Evolutionary conservation across 2,888 invertebrate species (phyloP).

Genomic region (Ischnus inquisitorius): DNA sequence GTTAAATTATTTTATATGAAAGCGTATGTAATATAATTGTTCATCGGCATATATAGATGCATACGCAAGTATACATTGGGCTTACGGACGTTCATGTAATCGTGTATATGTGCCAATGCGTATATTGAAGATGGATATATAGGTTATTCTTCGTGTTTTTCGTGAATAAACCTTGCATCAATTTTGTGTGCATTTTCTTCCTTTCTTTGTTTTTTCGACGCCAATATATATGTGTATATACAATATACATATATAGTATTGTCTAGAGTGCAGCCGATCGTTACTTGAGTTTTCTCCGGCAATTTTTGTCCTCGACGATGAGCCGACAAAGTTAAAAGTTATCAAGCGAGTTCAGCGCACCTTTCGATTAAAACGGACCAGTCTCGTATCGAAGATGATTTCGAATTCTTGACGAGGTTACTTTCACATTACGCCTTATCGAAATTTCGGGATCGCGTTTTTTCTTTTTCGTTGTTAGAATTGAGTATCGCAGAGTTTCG

Average conservation of each 20-base stretch:
- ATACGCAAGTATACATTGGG: constrained; percentile 29
- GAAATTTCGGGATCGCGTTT: not conserved
- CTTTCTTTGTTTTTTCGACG: not conserved
- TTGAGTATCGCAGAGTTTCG: not conserved
- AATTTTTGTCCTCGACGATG: too few relatives aligned
- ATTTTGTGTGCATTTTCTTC: not conserved
- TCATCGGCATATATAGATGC: constrained; percentile 50
- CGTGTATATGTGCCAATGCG: not conserved
- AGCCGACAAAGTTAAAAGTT: too few relatives aligned
- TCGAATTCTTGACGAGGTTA: not conserved
- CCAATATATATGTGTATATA: too few relatives aligned
- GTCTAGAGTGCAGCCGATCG: too few relatives aligned
- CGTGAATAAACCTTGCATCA: not conserved
- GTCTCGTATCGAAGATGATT: not conserved
- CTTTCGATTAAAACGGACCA: too few relatives aligned
- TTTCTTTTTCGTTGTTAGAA: not conserved
- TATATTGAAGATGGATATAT: not conserved
- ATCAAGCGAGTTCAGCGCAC: too few relatives aligned
- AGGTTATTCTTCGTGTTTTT: not conserved
- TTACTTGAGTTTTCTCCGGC: too few relatives aligned
- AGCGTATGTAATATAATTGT: constrained; percentile 71
- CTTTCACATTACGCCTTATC: not conserved
- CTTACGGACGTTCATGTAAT: not conserved
- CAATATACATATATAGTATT: too few relatives aligned
- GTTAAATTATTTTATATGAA: constrained; percentile 74